These are phyloP conservation scores for Cordilura impudica DNA, from an alignment of 2,888 invertebrate species.

Conservation along the genomic window DNA sequence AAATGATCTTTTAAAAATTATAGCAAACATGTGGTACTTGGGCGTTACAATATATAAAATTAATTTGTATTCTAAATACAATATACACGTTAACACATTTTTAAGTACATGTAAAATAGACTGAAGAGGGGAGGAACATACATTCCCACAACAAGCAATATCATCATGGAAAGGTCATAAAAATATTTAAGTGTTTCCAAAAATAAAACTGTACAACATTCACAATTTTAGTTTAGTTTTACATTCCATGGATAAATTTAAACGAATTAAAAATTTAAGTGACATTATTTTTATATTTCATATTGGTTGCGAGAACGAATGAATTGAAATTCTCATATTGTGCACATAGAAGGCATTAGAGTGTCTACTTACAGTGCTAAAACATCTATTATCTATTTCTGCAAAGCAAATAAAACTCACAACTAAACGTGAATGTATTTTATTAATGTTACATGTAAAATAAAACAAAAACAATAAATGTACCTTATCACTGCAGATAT, in stretches of 20 bases:
- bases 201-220: background rate
- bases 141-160: background rate
- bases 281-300: background rate
- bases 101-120: background rate
- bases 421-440: slow-evolving; percentile 2
- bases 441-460: background rate
- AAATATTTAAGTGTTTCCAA: background rate
- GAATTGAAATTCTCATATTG: background rate
- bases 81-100: background rate
- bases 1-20: background rate
- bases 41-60: background rate
- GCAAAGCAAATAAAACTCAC: background rate
- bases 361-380: no score
- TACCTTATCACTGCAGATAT: slow-evolving; percentile 9
- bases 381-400: slow-evolving; percentile 14
- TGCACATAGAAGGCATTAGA: no score
- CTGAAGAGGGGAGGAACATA: background rate
- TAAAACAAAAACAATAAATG: background rate
- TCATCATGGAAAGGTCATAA: background rate
- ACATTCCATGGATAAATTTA: background rate
- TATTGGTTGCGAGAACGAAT: background rate
- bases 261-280: slow-evolving; percentile 4
- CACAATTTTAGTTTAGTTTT: background rate
- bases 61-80: background rate
- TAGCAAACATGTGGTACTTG: slow-evolving; percentile 34